These are phyloP conservation scores for Ailuropoda melanoleuca DNA, from an alignment of 2,113 vertebrate genomes.

Conservation along the genomic window DNA sequence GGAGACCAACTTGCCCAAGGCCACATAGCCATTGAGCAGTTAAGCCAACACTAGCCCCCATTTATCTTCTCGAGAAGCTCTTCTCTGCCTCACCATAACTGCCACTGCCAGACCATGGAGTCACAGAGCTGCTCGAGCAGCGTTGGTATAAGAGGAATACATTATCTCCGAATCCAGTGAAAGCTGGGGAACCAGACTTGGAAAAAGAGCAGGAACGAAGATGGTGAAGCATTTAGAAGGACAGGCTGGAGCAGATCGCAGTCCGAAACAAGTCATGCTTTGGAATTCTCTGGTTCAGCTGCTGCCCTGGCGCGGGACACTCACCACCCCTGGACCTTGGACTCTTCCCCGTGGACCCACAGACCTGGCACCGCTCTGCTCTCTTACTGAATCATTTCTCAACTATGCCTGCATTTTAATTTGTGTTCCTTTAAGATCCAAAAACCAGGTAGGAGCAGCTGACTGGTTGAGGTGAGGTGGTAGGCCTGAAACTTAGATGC, in stretches of 20 bases:
- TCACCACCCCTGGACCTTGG: neutral
- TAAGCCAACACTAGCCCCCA: neutral
- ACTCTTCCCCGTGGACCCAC: neutral
- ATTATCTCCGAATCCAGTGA: neutral
- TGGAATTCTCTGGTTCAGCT: too few species aligned
- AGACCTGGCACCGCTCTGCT: neutral
- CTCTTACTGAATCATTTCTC: neutral
- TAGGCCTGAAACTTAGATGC: neutral
- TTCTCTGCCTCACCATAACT: neutral
- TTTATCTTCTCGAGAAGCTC: neutral
- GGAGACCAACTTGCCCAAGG: slow-evolving; percentile 5
- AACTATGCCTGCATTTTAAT: neutral
- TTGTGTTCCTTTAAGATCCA: neutral
- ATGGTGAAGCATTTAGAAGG: neutral
- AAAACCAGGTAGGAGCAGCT: neutral
- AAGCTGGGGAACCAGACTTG: neutral
- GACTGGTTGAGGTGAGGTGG: neutral
- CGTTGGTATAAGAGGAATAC: neutral
- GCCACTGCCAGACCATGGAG: neutral
- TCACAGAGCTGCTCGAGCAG: neutral
- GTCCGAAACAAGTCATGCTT: neutral
- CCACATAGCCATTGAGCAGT: neutral
- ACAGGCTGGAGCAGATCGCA: neutral
- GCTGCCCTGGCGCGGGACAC: neutral
- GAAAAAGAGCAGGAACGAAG: neutral